Evolutionary conservation across 2,888 invertebrate species (phyloP).

Genomic region (Lathronympha strigana): DNA sequence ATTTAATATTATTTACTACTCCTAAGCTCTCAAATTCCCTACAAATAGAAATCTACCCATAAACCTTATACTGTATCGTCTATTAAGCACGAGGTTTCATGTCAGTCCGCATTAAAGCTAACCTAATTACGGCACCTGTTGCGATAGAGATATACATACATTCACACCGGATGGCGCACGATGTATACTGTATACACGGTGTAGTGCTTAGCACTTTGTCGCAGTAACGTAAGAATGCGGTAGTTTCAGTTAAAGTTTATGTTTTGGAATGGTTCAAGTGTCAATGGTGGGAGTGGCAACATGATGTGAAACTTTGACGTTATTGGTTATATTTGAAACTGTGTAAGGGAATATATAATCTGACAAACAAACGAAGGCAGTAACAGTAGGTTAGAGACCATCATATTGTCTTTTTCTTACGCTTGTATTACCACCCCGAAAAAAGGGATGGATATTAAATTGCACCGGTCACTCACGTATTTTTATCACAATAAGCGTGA

Average conservation of each 20-base stretch:
- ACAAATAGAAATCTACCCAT: neutral
- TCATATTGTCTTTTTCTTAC: too few species aligned
- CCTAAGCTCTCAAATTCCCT: neutral
- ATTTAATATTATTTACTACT: neutral
- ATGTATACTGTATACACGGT: neutral
- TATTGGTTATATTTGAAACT: too few species aligned
- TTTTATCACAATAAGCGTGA: too few species aligned
- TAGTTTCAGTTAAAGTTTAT: neutral
- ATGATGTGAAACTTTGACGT: neutral
- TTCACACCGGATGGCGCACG: neutral
- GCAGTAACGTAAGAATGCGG: slow-evolving; percentile 19
- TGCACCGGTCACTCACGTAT: too few species aligned
- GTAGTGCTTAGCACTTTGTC: slow-evolving; percentile 10
- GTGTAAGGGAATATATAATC: too few species aligned
- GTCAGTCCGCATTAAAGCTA: slow-evolving; percentile 27
- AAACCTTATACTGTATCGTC: neutral
- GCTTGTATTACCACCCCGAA: too few species aligned
- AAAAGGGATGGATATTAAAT: too few species aligned
- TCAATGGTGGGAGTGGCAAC: neutral
- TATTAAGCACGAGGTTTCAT: slow-evolving; percentile 17
- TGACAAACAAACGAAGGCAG: too few species aligned
- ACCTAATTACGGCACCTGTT: slow-evolving; percentile 39
- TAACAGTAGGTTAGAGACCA: too few species aligned
- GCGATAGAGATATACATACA: slow-evolving; percentile 14
- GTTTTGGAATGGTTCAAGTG: neutral